Evolutionary conservation across 2,797 vertebrate species (phyloP).

Genomic region (Tinamus major): DNA sequence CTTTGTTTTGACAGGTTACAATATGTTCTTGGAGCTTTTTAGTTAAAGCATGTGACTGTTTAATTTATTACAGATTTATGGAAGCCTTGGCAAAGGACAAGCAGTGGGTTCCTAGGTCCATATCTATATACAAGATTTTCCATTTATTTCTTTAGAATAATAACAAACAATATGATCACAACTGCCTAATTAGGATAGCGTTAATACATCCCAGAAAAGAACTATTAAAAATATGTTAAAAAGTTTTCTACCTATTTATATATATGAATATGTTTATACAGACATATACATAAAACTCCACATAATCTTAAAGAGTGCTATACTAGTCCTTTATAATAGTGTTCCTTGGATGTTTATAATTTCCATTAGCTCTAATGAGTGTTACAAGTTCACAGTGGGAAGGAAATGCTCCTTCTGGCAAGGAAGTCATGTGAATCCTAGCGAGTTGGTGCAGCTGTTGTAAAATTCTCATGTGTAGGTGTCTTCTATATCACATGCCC

Average conservation of each 20-base stretch:
- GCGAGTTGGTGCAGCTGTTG: background rate
- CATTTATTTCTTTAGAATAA: background rate
- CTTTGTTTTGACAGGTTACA: conserved; percentile 48
- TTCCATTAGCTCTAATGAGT: background rate
- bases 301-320: background rate
- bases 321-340: background rate
- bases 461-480: background rate
- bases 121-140: background rate
- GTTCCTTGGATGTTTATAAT: conserved; percentile 3
- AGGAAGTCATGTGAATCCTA: conserved; percentile 31
- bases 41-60: background rate
- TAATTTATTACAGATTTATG: background rate
- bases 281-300: background rate
- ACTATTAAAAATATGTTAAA: background rate
- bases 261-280: background rate
- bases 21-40: conserved; percentile 9
- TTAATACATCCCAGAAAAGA: background rate
- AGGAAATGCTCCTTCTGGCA: conserved; percentile 20
- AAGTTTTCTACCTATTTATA: background rate
- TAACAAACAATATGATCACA: background rate
- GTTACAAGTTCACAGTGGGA: conserved; percentile 1
- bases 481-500: background rate
- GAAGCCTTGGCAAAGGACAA: conserved; percentile 12
- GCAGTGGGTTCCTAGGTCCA: background rate
- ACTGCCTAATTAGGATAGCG: too few relatives aligned